Evolutionary conservation across 1,140 invertebrate species (phyloP).

Genomic region (Leptestheria dahalacensis): DNA sequence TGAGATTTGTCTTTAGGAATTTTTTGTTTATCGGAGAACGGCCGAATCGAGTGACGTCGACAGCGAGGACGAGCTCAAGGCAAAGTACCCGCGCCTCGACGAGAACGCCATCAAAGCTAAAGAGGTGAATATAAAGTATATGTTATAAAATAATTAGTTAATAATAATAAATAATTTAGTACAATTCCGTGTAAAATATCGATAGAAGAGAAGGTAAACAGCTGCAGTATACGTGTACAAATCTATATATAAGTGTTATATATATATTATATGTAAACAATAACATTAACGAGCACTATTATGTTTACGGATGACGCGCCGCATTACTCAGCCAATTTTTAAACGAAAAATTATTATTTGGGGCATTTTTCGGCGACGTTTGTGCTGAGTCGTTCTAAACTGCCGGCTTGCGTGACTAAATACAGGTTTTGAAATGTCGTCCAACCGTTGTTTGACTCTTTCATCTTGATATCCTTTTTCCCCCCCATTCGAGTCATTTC

Average conservation of each 20-base stretch:
- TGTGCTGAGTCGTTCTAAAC: constrained; percentile 26
- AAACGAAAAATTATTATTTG: constrained; percentile 26
- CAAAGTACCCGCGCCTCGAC: constrained; percentile 44
- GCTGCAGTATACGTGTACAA: no score
- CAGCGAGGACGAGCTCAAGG: constrained; percentile 50
- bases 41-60: constrained; percentile 28
- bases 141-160: background rate
- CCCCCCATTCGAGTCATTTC: no score
- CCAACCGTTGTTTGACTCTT: no score
- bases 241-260: no score
- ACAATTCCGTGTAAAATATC: no score
- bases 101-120: constrained; percentile 20
- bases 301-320: background rate
- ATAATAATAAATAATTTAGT: background rate
- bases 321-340: background rate
- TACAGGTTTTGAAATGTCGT: no score
- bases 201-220: no score
- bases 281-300: no score
- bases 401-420: constrained; percentile 1
- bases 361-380: constrained; percentile 33
- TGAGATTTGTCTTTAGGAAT: background rate
- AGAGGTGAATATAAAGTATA: background rate
- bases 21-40: constrained; percentile 24
- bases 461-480: no score
- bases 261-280: no score